Conservation (phyloP, 2,797 vertebrate genomes). For the Falco peregrinus region DNA sequence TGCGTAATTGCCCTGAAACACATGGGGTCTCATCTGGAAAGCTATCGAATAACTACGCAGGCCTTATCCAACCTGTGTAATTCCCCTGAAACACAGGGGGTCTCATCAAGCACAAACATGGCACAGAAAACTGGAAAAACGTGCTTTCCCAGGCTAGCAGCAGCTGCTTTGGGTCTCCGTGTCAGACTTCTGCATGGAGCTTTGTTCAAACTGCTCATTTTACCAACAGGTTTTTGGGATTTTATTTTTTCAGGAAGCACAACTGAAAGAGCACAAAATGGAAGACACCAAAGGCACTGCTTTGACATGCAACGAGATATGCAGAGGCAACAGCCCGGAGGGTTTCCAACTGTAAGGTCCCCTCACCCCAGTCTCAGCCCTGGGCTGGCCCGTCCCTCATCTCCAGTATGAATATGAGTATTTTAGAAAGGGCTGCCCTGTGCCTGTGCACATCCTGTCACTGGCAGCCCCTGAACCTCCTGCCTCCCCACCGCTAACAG, state of each 20-base stretch:
- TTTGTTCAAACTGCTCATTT: neutral
- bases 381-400: neutral
- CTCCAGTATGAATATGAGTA: neutral
- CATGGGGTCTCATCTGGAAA: neutral
- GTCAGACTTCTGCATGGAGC: neutral
- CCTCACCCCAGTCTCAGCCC: neutral
- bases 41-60: neutral
- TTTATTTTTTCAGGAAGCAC: neutral
- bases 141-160: neutral
- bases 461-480: neutral
- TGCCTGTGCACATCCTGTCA: neutral
- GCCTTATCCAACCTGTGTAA: neutral
- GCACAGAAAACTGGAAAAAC: neutral
- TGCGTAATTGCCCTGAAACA: neutral
- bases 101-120: neutral
- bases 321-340: neutral
- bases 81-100: neutral
- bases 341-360: neutral
- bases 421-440: neutral
- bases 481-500: neutral
- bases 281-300: neutral
- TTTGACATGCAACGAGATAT: neutral
- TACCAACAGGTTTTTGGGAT: neutral
- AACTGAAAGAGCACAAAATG: rapidly evolving
- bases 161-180: neutral